Conservation (phyloP, 2,888 invertebrate species). For the Melieria crassipennis region DNA sequence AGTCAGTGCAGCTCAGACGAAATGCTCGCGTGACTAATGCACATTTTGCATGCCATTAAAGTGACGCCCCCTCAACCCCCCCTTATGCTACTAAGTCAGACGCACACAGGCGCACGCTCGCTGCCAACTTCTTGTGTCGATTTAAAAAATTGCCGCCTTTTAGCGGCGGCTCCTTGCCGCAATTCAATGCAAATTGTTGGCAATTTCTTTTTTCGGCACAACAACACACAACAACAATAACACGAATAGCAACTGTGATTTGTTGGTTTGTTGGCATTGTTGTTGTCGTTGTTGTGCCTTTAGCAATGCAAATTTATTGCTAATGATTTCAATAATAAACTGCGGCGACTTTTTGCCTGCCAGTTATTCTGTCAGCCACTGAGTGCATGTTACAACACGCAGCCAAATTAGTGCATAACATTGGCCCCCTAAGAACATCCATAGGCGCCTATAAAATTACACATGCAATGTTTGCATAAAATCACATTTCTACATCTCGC, state of each 20-base stretch:
- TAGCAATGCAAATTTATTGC: constrained; percentile 11
- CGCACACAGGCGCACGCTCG: neutral
- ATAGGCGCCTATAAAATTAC: no score
- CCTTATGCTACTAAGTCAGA: neutral
- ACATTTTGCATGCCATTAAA: constrained; percentile 36
- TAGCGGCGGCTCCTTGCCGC: constrained; percentile 37
- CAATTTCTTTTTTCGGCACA: constrained; percentile 22
- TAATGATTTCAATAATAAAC: constrained; percentile 17
- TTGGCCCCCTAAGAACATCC: no score
- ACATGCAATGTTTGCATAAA: no score
- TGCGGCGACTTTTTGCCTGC: neutral
- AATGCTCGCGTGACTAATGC: constrained; percentile 34
- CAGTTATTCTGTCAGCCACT: no score
- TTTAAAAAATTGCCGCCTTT: constrained; percentile 38
- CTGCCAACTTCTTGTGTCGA: constrained; percentile 11
- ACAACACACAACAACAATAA: neutral
- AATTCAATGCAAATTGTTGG: constrained; percentile 29
- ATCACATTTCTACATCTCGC: no score
- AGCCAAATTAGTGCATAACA: no score
- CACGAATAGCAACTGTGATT: constrained; percentile 5
- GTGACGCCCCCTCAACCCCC: constrained; percentile 15
- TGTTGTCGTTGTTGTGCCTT: neutral
- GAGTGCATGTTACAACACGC: no score
- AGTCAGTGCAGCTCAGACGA: no score
- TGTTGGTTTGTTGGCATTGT: constrained; percentile 13